Conservation (phyloP, 2,888 invertebrate species). For the Thalpophila matura region DNA sequence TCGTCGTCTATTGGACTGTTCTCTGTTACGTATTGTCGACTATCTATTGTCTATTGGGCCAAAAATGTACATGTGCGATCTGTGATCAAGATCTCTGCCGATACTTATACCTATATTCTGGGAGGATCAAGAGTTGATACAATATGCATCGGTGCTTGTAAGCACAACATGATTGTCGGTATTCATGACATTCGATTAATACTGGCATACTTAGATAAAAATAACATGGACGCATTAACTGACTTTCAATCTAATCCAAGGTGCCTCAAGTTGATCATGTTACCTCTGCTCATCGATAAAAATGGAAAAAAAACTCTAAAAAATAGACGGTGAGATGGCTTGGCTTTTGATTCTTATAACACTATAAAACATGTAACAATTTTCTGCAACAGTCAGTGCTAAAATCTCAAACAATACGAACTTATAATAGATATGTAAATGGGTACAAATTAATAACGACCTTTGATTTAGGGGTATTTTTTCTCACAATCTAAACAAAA, state of each 20-base stretch:
- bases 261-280: constrained; percentile 16
- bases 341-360: not conserved
- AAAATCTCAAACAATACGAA: too few species aligned
- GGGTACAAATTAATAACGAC: constrained; percentile 59
- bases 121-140: too few species aligned
- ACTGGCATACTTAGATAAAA: constrained; percentile 19
- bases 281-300: constrained; percentile 32
- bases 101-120: too few species aligned
- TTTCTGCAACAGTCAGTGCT: too few species aligned
- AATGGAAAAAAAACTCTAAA: constrained; percentile 29
- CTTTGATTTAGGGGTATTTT: constrained; percentile 74
- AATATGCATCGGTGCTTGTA: not conserved
- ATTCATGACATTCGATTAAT: constrained; percentile 7
- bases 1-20: too few species aligned
- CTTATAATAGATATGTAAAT: too few species aligned
- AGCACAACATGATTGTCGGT: not conserved
- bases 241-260: constrained; percentile 51
- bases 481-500: constrained; percentile 83
- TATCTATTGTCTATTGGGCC: too few species aligned
- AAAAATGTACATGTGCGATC: too few species aligned
- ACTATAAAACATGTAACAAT: too few species aligned
- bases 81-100: too few species aligned
- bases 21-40: too few species aligned
- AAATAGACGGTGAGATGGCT: constrained; percentile 14
- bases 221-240: constrained; percentile 16